Conservation (phyloP, 2,797 vertebrate genomes). For the Acipenser ruthenus region DNA sequence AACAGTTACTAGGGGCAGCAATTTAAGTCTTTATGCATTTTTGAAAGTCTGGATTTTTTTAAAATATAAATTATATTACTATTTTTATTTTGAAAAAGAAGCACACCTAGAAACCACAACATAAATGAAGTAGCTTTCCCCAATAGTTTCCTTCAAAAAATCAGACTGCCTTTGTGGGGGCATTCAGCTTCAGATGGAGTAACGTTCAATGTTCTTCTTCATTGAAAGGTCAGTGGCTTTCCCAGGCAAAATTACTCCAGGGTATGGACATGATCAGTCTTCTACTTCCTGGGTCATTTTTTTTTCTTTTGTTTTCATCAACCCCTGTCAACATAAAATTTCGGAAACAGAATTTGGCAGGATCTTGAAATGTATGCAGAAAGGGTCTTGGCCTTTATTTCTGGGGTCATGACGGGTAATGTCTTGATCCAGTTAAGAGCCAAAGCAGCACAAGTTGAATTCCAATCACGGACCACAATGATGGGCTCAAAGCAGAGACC, state of each 20-base stretch:
- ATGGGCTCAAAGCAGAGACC: constrained; percentile 73
- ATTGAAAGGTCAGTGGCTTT: constrained; percentile 24
- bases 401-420: constrained; percentile 64
- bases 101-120: constrained; percentile 41
- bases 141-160: constrained; percentile 46
- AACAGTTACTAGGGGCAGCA: background rate
- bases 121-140: constrained; percentile 57
- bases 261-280: constrained; percentile 37
- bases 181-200: constrained; percentile 41
- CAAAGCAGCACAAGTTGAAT: constrained; percentile 82
- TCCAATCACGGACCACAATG: constrained; percentile 69
- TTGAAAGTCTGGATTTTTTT: background rate
- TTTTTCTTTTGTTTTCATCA: constrained; percentile 23
- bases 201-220: constrained; percentile 32
- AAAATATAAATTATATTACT: background rate
- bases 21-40: background rate
- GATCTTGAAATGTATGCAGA: constrained; percentile 45
- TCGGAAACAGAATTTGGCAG: constrained; percentile 37
- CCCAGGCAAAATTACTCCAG: constrained; percentile 27
- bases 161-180: constrained; percentile 50
- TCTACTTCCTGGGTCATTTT: constrained; percentile 39
- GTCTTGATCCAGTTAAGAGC: constrained; percentile 72
- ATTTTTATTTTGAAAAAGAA: constrained; percentile 27
- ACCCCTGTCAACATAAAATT: constrained; percentile 15
- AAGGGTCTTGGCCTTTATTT: constrained; percentile 36